Percentiles rank a stretch among this genome's conserved stretches.
Evolutionary conservation across 2,888 invertebrate genomes (phyloP).

Genomic region (Leptinotarsa rubiginosa): DNA sequence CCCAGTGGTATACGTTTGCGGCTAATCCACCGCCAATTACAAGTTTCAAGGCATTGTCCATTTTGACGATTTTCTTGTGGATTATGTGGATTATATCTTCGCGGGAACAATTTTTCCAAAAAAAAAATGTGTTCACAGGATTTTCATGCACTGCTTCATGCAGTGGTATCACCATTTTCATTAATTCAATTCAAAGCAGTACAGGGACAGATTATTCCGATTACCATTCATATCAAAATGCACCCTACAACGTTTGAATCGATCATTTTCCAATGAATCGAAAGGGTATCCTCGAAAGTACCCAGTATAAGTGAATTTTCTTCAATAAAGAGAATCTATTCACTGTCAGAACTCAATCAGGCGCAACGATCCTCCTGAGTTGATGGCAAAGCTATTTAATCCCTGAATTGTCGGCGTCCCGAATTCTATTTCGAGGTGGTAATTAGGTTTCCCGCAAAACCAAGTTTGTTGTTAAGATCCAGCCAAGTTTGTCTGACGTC

Average conservation of each 20-base stretch:
- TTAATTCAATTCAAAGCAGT: no score
- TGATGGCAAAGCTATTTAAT: conserved; percentile 54
- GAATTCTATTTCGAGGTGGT: conserved; percentile 51
- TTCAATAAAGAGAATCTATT: conserved; percentile 42
- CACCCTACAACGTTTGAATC: neutral
- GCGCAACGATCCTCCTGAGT: conserved; percentile 48
- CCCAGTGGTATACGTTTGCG: no score
- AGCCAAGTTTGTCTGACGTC: conserved; percentile 58
- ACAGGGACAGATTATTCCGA: no score
- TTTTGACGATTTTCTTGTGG: no score
- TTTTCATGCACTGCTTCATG: no score
- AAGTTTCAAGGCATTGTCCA: no score
- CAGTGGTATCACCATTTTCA: no score
- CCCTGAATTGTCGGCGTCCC: conserved; percentile 53
- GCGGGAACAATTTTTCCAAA: no score
- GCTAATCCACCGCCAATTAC: no score
- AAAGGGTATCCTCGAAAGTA: conserved; percentile 2
- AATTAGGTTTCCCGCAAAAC: conserved; percentile 60
- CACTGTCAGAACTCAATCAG: conserved; percentile 50
- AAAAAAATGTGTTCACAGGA: no score
- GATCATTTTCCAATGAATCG: neutral
- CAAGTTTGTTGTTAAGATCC: conserved; percentile 58
- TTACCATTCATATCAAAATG: neutral
- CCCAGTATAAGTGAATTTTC: conserved; percentile 24
- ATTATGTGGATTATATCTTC: no score